Evolutionary conservation across 2,113 vertebrate species (phyloP).

Genomic region (Eulemur rufifrons): DNA sequence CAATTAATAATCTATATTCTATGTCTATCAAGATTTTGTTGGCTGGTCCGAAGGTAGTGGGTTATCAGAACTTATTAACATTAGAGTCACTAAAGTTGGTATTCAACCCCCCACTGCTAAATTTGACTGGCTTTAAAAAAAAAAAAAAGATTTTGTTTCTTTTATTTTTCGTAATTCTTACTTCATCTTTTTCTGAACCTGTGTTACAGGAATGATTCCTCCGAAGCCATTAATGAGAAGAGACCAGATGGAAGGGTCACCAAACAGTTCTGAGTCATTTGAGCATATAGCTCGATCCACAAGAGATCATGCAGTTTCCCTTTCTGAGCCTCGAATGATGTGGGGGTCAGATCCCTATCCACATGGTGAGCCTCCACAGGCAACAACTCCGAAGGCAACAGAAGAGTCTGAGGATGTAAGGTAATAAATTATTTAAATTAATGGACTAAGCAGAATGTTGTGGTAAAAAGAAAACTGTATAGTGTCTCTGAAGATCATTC

Average conservation of each 20-base stretch:
- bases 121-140: no score
- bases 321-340: slow-evolving; percentile 92
- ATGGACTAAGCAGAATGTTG: not conserved
- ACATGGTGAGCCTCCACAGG: slow-evolving; percentile 88
- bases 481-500: not conserved
- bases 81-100: no score
- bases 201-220: slow-evolving; percentile 92
- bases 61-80: no score
- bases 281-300: slow-evolving; percentile 93
- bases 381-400: slow-evolving; percentile 87
- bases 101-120: no score
- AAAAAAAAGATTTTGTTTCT: not conserved
- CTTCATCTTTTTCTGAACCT: slow-evolving; percentile 2
- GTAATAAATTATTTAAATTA: slow-evolving; percentile 77
- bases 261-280: slow-evolving; percentile 92
- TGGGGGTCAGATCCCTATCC: slow-evolving; percentile 96
- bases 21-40: not conserved
- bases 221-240: slow-evolving; percentile 95
- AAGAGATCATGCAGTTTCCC: slow-evolving; percentile 90
- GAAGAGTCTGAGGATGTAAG: slow-evolving; percentile 91
- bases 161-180: not conserved
- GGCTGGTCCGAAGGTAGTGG: not conserved
- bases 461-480: not conserved
- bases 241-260: slow-evolving; percentile 93
- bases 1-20: not conserved